Percentiles rank a stretch among this genome's conserved stretches.
phyloP scores from a whole-genome alignment of 2,113 vertebrate species.

The Saimiri boliviensis region DNA sequence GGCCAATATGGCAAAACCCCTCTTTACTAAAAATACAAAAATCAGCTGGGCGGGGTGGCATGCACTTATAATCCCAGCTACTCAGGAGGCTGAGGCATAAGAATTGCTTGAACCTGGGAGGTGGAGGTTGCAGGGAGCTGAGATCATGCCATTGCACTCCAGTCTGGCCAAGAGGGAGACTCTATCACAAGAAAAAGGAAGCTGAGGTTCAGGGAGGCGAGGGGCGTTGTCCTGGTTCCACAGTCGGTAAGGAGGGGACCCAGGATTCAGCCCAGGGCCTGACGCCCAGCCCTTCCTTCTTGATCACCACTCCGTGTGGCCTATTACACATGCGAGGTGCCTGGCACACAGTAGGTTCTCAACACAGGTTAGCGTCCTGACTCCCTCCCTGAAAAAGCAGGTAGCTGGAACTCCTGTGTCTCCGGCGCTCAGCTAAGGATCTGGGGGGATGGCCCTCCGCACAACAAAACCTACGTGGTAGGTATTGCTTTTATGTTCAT shows the following conservation, averaged over 20 bases:
- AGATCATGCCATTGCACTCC: no score
- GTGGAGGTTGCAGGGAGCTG: no score
- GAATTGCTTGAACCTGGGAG: no score
- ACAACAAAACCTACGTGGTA: not conserved
- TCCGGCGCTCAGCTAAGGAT: not conserved
- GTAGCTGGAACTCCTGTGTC: not conserved
- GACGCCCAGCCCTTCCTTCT: not conserved
- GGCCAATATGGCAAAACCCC: no score
- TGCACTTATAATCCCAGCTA: no score
- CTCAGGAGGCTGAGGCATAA: no score
- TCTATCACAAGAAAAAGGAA: no score
- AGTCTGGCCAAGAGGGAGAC: no score
- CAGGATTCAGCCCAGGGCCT: not conserved
- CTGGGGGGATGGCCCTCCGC: not conserved
- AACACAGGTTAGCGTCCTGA: not conserved
- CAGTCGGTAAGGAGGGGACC: not conserved
- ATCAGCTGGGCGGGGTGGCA: no score
- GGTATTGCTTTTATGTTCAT: not conserved
- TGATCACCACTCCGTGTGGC: fast-evolving
- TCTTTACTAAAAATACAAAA: no score
- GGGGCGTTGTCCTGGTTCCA: not conserved
- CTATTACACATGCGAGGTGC: fast-evolving
- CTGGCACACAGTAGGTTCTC: not conserved
- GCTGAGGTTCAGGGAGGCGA: not conserved
- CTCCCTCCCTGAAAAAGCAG: not conserved